Percentiles rank a stretch among this genome's conserved stretches.
Conservation (phyloP, 2,888 invertebrate genomes). For the Scrobipalpa costella region DNA sequence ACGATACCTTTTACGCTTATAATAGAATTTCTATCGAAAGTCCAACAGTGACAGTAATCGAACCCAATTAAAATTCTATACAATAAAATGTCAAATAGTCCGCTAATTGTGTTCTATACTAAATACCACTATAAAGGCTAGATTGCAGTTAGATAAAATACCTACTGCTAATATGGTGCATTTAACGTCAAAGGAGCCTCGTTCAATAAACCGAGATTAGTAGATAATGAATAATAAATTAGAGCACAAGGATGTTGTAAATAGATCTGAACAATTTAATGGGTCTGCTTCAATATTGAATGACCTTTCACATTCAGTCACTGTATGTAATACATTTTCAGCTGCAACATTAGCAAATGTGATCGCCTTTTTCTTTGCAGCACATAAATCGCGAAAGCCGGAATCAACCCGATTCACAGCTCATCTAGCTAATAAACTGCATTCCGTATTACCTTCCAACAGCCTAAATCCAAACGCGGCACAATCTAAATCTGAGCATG, state of each 20-base stretch:
- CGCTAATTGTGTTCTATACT: slow-evolving; percentile 30
- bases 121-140: slow-evolving; percentile 34
- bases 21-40: background rate
- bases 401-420: slow-evolving; percentile 2
- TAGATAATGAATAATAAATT: background rate
- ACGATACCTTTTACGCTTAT: background rate
- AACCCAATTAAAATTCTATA: slow-evolving; percentile 15
- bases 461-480: slow-evolving; percentile 27
- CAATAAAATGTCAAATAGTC: slow-evolving; percentile 25
- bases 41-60: background rate
- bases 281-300: background rate
- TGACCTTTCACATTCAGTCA: background rate
- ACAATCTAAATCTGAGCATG: slow-evolving; percentile 45
- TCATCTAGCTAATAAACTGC: slow-evolving; percentile 17
- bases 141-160: slow-evolving; percentile 33
- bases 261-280: background rate
- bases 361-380: slow-evolving; percentile 2
- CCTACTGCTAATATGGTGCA: slow-evolving; percentile 27
- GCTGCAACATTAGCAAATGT: background rate
- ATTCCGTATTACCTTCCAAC: slow-evolving; percentile 12
- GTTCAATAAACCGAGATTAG: slow-evolving; percentile 23
- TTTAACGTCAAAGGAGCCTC: slow-evolving; percentile 30
- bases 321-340: background rate
- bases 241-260: background rate
- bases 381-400: background rate